phyloP scores from a whole-genome alignment of 2,888 invertebrate genomes.

The Cryptosula pallasiana region DNA sequence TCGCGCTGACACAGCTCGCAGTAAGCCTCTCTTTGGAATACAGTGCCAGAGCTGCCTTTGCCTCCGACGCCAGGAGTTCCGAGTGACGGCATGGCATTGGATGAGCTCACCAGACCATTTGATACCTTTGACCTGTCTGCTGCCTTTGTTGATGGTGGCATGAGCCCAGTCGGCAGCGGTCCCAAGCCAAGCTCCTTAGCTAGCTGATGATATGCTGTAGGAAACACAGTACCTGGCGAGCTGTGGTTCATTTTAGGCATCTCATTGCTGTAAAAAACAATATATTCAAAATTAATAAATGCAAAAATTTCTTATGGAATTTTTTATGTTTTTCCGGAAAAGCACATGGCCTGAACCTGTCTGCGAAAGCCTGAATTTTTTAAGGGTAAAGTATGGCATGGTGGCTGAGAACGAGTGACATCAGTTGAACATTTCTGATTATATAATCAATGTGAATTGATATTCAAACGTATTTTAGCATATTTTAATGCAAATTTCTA shows the following conservation, averaged over 20 bases:
- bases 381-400: not conserved
- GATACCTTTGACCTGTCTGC: not conserved
- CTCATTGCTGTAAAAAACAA: not conserved
- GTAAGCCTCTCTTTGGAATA: constrained; percentile 90
- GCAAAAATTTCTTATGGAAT: not conserved
- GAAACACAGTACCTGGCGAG: constrained; percentile 32
- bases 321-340: not conserved
- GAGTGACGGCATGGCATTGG: not conserved
- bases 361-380: no score
- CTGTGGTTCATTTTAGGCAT: not conserved
- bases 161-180: not conserved
- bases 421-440: not conserved
- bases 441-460: no score
- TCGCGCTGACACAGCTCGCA: constrained; percentile 97
- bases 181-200: constrained; percentile 66
- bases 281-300: not conserved
- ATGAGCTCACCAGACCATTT: not conserved
- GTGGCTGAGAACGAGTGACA: not conserved
- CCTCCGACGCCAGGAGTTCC: constrained; percentile 11
- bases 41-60: constrained; percentile 46
- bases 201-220: constrained; percentile 68
- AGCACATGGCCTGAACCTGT: no score
- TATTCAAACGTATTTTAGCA: no score
- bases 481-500: not conserved
- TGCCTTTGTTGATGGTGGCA: not conserved